Evolutionary conservation across 2,113 vertebrate species (phyloP).

Genomic region (Rhinopomastus cyanomelas): DNA sequence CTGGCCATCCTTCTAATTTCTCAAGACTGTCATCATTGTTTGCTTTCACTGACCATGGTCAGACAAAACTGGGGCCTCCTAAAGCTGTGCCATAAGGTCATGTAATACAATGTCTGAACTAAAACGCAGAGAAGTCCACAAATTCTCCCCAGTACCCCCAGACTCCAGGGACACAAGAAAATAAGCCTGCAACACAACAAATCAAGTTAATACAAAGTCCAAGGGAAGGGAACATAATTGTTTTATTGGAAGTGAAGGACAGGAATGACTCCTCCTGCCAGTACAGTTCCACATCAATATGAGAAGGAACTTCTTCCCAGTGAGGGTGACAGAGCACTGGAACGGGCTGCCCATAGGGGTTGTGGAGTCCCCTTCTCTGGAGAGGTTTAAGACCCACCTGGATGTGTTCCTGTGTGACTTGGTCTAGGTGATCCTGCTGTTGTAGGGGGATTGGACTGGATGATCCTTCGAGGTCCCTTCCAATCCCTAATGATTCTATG

Average conservation of each 20-base stretch:
- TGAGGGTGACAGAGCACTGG: too few species aligned
- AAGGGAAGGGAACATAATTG: neutral
- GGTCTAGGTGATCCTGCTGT: too few species aligned
- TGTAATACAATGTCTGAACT: neutral
- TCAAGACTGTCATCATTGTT: neutral
- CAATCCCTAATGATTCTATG: too few species aligned
- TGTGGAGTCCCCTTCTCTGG: too few species aligned
- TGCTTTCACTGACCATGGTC: neutral
- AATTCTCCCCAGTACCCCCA: neutral
- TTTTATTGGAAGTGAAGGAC: neutral
- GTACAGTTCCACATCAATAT: too few species aligned
- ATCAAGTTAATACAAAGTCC: neutral
- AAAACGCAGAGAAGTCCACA: neutral
- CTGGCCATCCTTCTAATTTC: neutral
- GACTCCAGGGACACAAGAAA: neutral
- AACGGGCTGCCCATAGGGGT: too few species aligned
- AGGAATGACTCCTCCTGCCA: neutral
- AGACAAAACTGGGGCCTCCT: neutral
- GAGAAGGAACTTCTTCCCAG: too few species aligned
- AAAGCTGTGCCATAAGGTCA: neutral
- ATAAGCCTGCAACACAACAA: neutral
- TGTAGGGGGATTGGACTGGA: too few species aligned
- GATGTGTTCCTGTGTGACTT: too few species aligned
- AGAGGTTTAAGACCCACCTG: too few species aligned
- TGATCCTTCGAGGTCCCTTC: too few species aligned